A percentile compares a stretch with the other conserved stretches of the same genome.
phyloP scores from a whole-genome alignment of 1,140 invertebrate genomes.

The Trypoxylus dichotomus region DNA sequence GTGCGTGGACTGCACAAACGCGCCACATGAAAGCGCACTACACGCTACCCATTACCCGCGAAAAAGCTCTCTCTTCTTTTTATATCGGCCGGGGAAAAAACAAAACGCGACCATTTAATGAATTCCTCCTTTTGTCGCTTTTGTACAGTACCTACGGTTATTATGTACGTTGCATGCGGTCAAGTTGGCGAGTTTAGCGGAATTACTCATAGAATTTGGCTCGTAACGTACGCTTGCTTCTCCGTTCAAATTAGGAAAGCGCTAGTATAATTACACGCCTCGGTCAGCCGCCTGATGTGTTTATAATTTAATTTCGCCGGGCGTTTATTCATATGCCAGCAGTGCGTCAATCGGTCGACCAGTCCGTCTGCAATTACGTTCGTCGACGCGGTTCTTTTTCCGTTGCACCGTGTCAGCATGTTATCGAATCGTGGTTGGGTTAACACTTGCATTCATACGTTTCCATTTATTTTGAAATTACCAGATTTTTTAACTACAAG shows the following conservation, averaged over 20 bases:
- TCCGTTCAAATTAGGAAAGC: neutral
- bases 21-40: neutral
- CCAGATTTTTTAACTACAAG: too few species aligned
- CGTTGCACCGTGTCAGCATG: neutral
- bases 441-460: too few species aligned
- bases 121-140: slow-evolving; percentile 5
- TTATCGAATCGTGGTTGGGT: neutral
- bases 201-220: neutral
- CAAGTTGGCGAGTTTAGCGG: neutral
- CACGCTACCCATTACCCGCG: neutral
- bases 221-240: neutral
- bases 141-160: neutral
- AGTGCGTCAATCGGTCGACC: neutral
- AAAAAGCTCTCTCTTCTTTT: neutral
- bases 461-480: too few species aligned
- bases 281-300: slow-evolving; percentile 7
- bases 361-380: slow-evolving; percentile 19
- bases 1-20: slow-evolving; percentile 2
- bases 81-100: neutral
- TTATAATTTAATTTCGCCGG: slow-evolving; percentile 15
- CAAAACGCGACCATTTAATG: neutral
- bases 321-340: neutral
- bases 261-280: slow-evolving; percentile 11
- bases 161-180: slow-evolving; percentile 2
- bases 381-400: neutral